Conservation (phyloP, 2,888 invertebrate species). For the Diarsia brunnea region DNA sequence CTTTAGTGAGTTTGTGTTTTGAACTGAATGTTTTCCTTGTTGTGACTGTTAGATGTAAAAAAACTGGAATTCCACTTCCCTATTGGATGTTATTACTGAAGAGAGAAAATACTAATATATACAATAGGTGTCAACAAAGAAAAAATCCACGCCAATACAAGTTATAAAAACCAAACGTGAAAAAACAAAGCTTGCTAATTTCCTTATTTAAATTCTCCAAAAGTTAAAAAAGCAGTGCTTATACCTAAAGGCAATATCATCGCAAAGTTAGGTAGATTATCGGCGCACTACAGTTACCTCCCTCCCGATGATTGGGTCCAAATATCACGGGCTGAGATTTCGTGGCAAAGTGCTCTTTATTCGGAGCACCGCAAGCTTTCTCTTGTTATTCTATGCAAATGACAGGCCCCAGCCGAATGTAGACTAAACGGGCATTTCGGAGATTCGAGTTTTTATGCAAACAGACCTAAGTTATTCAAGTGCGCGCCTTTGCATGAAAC, state of each 20-base stretch:
- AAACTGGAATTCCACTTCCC: not conserved
- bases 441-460: constrained; percentile 89
- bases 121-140: not conserved
- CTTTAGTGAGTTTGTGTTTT: constrained; percentile 41
- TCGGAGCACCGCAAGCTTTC: constrained; percentile 78
- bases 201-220: constrained; percentile 65
- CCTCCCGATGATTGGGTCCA: constrained; percentile 77
- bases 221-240: constrained; percentile 66
- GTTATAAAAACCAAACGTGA: constrained; percentile 45
- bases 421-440: constrained; percentile 87
- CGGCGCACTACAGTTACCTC: constrained; percentile 66
- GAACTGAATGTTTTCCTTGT: constrained; percentile 38
- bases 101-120: no score
- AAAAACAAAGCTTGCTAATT: constrained; percentile 61
- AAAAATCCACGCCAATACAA: constrained; percentile 33
- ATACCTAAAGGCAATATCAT: constrained; percentile 61
- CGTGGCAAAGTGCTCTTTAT: constrained; percentile 76
- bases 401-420: constrained; percentile 80
- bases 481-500: constrained; percentile 85
- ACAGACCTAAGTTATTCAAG: constrained; percentile 89
- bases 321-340: constrained; percentile 78
- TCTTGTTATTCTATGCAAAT: constrained; percentile 90
- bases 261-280: constrained; percentile 68
- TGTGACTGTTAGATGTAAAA: constrained; percentile 11
- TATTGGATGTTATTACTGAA: constrained; percentile 2